phyloP scores from a whole-genome alignment of 2,888 invertebrate species.

The Papilio gigon region DNA sequence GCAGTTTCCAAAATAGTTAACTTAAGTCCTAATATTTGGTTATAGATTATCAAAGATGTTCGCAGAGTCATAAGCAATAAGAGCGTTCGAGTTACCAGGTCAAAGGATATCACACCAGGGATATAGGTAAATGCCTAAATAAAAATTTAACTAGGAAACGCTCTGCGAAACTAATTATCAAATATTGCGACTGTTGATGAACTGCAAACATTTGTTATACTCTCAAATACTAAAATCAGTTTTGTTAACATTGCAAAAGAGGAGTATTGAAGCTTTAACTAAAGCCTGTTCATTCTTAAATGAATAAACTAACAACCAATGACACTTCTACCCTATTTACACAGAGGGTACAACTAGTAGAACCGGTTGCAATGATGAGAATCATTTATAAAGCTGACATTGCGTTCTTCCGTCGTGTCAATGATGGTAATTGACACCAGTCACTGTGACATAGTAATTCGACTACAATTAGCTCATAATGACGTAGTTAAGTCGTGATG shows the following conservation, averaged over 20 bases:
- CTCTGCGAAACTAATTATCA: conserved; percentile 59
- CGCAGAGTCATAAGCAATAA: conserved; percentile 15
- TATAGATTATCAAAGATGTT: conserved; percentile 45
- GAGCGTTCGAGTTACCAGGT: conserved; percentile 25
- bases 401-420: not conserved
- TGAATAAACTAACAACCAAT: too few species aligned
- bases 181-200: conserved; percentile 63
- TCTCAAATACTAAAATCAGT: not conserved
- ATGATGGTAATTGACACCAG: not conserved
- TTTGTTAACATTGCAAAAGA: conserved; percentile 9
- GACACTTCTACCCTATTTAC: not conserved
- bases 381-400: not conserved
- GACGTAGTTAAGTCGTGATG: conserved; percentile 6
- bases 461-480: not conserved
- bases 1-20: conserved; percentile 71
- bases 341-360: not conserved
- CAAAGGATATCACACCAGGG: conserved; percentile 53
- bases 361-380: not conserved
- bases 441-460: not conserved
- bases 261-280: conserved; percentile 51
- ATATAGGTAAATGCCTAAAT: conserved; percentile 56
- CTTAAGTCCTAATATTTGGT: conserved; percentile 37
- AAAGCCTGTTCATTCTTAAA: too few species aligned
- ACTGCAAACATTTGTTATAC: conserved; percentile 30
- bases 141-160: conserved; percentile 49